Base-by-base conservation (phyloP, 2,888 invertebrate genomes). In the Lamellibrachia columna region DNA sequence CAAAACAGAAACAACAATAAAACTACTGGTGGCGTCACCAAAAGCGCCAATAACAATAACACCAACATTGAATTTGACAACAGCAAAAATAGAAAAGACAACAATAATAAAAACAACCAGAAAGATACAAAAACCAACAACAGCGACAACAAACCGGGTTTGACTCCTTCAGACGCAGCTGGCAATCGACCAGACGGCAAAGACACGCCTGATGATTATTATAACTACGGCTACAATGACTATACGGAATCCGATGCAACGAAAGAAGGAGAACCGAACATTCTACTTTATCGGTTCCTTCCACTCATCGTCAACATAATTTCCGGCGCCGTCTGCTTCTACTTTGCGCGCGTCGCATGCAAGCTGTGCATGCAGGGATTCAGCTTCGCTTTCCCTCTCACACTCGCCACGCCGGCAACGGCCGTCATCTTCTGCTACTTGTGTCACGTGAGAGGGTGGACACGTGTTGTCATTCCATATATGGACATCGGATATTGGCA, bases 331-430 rank as follows among this genome's bases (percentile, higher is more conserved):
- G 92, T 97, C 7, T 96, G 97, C 94, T 97, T 97, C 93, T 96
- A 97, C 93, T 96, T 96, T 93, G 96, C 96, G 8, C 96, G 97
- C 93, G 97, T 97, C 93, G 97, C 97, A 1, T 97, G 97, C 95
- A 97, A 96, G 94, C 95, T 97, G 58, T 96, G 96, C 93, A 97
- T 97, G 95, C 97, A 97, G 95, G 95, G 94, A 60, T 94, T 96
- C 94, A 95, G 97, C 94, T 97, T 97, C 95, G 96, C 97, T 3
- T 94, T 97, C 9, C 97, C 97, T 0, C 94, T 97, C 7, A 95
- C 95, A 11, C 93, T 97, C 9, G 92, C 93, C 92, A 94, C 94
- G 4, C 94, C 94, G 53, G 95, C 96, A 0, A 96, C 96, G 1
- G 97, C 97, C 6, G 94, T 95, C 53, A 95, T 94, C n/a, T 94